Conservation (phyloP, 2,888 invertebrate species). For the Gastrophysa polygoni region DNA sequence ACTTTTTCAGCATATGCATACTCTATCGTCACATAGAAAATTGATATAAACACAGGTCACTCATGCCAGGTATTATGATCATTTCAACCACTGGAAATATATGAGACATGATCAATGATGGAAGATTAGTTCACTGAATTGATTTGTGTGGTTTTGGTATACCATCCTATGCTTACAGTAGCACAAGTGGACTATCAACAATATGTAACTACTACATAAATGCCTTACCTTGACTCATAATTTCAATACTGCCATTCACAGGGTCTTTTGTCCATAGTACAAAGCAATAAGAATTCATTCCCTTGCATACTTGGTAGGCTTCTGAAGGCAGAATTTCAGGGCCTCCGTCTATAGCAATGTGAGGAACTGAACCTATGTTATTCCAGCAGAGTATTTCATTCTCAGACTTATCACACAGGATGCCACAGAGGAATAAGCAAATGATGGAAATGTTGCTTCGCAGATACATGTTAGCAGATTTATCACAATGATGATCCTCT, state of each 20-base stretch:
- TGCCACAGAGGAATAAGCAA: conserved; percentile 3
- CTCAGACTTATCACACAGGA: conserved; percentile 27
- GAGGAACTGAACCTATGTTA: conserved; percentile 45
- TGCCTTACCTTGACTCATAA: conserved; percentile 72
- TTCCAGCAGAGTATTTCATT: conserved; percentile 48
- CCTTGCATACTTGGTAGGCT: conserved; percentile 59
- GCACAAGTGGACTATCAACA: background rate
- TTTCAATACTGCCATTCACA: conserved; percentile 64
- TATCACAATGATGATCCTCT: background rate
- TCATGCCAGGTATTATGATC: no score
- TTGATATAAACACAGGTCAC: no score
- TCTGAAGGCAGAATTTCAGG: conserved; percentile 48
- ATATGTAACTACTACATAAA: background rate
- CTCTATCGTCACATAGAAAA: no score
- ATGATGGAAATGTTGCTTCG: background rate
- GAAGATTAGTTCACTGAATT: no score
- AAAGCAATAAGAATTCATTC: conserved; percentile 70
- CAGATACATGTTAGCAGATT: background rate
- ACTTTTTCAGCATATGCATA: no score
- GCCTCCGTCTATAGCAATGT: conserved; percentile 45
- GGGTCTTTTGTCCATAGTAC: conserved; percentile 72
- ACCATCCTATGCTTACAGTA: no score
- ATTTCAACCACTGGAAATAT: no score
- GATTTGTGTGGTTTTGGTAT: no score
- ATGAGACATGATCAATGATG: no score